These are phyloP conservation scores for Clupea harengus DNA, from an alignment of 2,113 vertebrate genomes.

Conservation along the genomic window DNA sequence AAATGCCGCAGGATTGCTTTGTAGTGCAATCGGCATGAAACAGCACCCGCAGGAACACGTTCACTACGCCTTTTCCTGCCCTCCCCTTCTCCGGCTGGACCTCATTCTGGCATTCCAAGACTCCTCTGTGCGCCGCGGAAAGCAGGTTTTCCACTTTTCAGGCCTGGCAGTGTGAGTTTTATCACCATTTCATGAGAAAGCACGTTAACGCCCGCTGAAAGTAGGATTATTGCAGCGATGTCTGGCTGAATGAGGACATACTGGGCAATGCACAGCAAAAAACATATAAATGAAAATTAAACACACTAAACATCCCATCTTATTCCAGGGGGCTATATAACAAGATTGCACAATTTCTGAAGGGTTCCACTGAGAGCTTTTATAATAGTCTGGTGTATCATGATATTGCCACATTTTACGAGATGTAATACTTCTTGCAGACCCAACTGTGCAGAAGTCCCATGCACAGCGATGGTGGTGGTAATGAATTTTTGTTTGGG, in stretches of 20 bases:
- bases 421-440: neutral
- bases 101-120: constrained; percentile 3
- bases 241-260: neutral
- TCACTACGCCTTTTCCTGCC: neutral
- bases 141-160: neutral
- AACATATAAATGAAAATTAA: neutral
- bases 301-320: neutral
- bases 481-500: neutral
- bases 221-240: neutral
- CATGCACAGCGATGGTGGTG: neutral
- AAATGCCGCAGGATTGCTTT: constrained; percentile 9
- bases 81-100: neutral
- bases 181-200: neutral
- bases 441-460: neutral
- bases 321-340: neutral
- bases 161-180: neutral
- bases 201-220: constrained; percentile 5
- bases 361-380: constrained; percentile 9
- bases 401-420: constrained; percentile 8
- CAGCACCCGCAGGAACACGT: constrained; percentile 4
- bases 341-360: neutral
- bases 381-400: neutral
- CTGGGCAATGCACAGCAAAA: neutral
- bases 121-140: neutral
- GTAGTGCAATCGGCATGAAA: constrained; percentile 12